Conservation (phyloP, 2,797 vertebrate species). For the Crax fasciolata region DNA sequence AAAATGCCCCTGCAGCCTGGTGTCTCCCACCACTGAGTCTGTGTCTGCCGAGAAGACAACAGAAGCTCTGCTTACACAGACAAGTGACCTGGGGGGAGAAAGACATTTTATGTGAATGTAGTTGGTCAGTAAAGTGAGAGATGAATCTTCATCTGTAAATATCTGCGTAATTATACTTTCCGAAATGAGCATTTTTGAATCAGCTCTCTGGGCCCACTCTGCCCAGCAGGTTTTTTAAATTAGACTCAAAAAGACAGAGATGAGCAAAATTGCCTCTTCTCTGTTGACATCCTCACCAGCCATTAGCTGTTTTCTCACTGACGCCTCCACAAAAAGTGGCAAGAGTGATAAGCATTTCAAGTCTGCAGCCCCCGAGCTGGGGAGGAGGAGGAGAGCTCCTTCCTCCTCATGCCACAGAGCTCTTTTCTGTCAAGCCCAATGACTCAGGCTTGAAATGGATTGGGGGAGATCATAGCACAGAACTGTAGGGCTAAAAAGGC, state of each 20-base stretch:
- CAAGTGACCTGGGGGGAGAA: background rate
- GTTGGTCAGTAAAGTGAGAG: background rate
- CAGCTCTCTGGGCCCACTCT: background rate
- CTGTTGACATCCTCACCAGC: conserved; percentile 32
- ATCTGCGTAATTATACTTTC: background rate
- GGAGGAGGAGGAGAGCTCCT: conserved; percentile 48
- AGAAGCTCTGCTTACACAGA: background rate
- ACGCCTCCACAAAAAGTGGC: conserved; percentile 53
- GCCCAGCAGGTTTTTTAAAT: conserved; percentile 20
- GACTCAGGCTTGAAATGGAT: background rate
- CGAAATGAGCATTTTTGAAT: background rate
- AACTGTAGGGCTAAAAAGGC: background rate
- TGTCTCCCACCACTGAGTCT: background rate
- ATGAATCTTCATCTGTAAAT: background rate
- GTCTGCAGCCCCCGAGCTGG: background rate
- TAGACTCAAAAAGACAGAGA: conserved; percentile 33
- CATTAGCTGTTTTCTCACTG: conserved; percentile 66
- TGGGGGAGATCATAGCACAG: background rate
- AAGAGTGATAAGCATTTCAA: conserved; percentile 28
- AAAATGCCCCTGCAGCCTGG: background rate
- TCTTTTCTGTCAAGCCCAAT: background rate
- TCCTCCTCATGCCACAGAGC: background rate
- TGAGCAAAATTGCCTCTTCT: conserved; percentile 30
- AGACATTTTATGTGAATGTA: background rate
- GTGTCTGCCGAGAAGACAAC: background rate